These are phyloP conservation scores for Tuberolachnus salignus DNA, from an alignment of 2,888 invertebrate species.

Conservation along the genomic window DNA sequence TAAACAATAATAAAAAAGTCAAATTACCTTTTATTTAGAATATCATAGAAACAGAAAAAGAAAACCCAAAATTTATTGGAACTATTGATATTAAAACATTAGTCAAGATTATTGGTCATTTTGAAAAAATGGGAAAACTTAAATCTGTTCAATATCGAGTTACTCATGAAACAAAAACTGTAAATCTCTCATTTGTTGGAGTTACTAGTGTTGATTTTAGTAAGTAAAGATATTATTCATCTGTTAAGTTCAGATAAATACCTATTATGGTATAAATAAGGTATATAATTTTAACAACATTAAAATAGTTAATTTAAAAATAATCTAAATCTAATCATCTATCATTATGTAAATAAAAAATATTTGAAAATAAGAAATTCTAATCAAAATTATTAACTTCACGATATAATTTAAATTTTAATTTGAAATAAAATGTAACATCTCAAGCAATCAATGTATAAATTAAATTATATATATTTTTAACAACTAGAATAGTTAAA, in stretches of 20 bases:
- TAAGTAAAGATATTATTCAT: conserved; percentile 27
- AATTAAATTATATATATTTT: too few species aligned
- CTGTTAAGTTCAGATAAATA: background rate
- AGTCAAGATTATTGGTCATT: conserved; percentile 46
- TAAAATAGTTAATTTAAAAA: background rate
- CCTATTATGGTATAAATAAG: background rate
- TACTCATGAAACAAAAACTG: conserved; percentile 42
- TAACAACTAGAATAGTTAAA: too few species aligned
- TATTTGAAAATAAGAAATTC: too few species aligned
- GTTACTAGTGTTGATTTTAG: conserved; percentile 37
- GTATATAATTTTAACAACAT: too few species aligned
- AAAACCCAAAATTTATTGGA: conserved; percentile 47
- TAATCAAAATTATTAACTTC: too few species aligned
- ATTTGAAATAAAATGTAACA: too few species aligned
- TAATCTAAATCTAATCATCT: too few species aligned
- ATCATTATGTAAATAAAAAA: too few species aligned
- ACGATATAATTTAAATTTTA: too few species aligned
- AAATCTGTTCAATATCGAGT: conserved; percentile 38
- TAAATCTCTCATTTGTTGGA: conserved; percentile 38
- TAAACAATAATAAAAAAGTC: background rate
- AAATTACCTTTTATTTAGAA: conserved; percentile 15
- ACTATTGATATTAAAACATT: conserved; percentile 51
- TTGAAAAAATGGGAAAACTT: conserved; percentile 26
- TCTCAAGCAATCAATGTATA: too few species aligned
- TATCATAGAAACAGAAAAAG: conserved; percentile 45